Evolutionary conservation across 2,888 invertebrate genomes (phyloP).

Genomic region (Micropterix aruncella): DNA sequence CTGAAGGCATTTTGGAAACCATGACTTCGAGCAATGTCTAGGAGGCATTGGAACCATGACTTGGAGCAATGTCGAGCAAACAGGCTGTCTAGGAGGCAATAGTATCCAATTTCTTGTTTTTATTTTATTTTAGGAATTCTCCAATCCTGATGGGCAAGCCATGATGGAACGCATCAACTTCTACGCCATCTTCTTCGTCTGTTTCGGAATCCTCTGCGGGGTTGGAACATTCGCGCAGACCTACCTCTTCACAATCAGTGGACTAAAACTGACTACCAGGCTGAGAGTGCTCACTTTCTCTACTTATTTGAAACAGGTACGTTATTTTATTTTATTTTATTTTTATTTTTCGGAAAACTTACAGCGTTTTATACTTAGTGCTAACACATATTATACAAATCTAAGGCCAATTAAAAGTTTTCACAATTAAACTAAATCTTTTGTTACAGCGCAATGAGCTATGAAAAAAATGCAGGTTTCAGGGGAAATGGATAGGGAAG

Average conservation of each 20-base stretch:
- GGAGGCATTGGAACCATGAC: too few relatives aligned
- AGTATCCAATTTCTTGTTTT: too few relatives aligned
- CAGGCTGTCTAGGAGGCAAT: too few relatives aligned
- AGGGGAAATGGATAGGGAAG: too few relatives aligned
- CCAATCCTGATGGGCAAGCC: constrained; percentile 30
- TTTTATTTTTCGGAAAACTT: too few relatives aligned
- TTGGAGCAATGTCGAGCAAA: too few relatives aligned
- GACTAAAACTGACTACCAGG: constrained; percentile 49
- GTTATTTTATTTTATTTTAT: not conserved
- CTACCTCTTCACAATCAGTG: constrained; percentile 50
- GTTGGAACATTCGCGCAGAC: constrained; percentile 42
- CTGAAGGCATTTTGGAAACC: too few relatives aligned
- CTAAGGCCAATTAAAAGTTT: not conserved
- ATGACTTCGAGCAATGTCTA: too few relatives aligned
- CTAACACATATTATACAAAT: too few relatives aligned
- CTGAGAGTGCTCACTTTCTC: constrained; percentile 20
- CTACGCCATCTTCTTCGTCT: constrained; percentile 39
- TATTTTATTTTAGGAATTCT: constrained; percentile 33
- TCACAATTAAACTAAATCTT: not conserved
- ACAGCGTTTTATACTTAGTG: too few relatives aligned
- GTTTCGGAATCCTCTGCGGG: constrained; percentile 40
- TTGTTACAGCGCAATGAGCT: too few relatives aligned
- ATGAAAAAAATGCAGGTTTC: too few relatives aligned
- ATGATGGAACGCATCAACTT: constrained; percentile 32
- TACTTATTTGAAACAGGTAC: constrained; percentile 28